Evolutionary conservation across 35 echinoderm and acorn worm genomes (phyloP).

Genomic region (Lytechinus pictus): DNA sequence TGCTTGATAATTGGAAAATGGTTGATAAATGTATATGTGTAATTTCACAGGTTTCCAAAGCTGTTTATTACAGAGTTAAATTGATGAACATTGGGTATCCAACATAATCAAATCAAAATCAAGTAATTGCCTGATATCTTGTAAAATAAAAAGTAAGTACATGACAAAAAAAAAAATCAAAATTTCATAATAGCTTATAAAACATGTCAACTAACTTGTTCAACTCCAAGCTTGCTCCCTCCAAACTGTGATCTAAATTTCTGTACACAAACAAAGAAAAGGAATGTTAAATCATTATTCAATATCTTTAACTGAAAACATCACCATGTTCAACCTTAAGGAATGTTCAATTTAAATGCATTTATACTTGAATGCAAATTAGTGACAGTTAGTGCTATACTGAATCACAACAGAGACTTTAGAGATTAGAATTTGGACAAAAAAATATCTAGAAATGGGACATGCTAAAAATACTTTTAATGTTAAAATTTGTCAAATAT

Average conservation of each 20-base stretch:
- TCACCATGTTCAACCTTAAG: background rate
- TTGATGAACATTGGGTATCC: background rate
- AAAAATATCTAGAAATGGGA: no score
- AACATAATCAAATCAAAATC: background rate
- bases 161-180: background rate
- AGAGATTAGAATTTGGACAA: no score
- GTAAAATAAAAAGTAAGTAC: background rate
- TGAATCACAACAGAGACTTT: no score
- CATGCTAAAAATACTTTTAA: no score
- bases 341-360: background rate
- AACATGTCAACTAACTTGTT: background rate
- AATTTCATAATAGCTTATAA: background rate
- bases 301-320: background rate
- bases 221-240: slow-evolving; percentile 31
- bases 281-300: no score
- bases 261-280: slow-evolving; percentile 22
- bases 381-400: background rate
- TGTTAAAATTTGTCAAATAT: no score
- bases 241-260: slow-evolving; percentile 57
- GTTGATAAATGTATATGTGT: no score
- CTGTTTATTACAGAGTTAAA: no score
- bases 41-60: no score
- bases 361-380: background rate
- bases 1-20: no score
- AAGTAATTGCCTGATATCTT: background rate